Evolutionary conservation across 2,113 vertebrate genomes (phyloP).

Genomic region (Polyodon spathula): DNA sequence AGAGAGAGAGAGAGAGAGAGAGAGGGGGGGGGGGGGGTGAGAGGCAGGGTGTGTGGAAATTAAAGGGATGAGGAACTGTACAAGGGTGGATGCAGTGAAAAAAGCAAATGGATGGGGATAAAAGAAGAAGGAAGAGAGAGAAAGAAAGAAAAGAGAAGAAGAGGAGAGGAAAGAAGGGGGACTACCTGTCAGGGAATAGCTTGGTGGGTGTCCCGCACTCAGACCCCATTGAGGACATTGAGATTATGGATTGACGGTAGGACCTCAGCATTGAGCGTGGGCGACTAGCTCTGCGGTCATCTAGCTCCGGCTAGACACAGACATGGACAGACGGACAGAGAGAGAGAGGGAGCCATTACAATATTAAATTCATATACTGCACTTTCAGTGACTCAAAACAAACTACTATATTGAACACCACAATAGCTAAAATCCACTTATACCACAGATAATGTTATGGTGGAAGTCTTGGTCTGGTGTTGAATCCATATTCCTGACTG

Average conservation of each 20-base stretch:
- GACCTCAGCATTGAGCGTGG: slow-evolving; percentile 85
- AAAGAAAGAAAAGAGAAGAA: no score
- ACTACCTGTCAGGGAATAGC: slow-evolving; percentile 62
- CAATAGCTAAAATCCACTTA: slow-evolving; percentile 20
- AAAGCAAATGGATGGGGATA: no score
- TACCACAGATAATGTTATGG: slow-evolving; percentile 18
- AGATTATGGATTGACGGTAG: slow-evolving; percentile 86
- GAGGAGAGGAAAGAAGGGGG: no score
- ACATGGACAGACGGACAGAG: neutral
- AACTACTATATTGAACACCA: slow-evolving; percentile 12
- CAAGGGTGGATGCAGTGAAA: no score
- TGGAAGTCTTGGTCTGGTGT: neutral
- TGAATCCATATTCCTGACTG: slow-evolving; percentile 63
- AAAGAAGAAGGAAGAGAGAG: neutral
- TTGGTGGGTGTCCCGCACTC: slow-evolving; percentile 80
- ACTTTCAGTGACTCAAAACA: neutral
- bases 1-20: neutral
- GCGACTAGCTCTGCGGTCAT: slow-evolving; percentile 72
- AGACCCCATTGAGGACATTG: slow-evolving; percentile 72
- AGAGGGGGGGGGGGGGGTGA: neutral
- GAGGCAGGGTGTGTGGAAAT: no score
- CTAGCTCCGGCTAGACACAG: slow-evolving; percentile 72
- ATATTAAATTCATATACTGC: neutral
- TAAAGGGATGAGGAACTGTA: no score
- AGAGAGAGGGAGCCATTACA: slow-evolving; percentile 10